Conservation (phyloP, 2,797 vertebrate species). For the Microtus obscurus region DNA sequence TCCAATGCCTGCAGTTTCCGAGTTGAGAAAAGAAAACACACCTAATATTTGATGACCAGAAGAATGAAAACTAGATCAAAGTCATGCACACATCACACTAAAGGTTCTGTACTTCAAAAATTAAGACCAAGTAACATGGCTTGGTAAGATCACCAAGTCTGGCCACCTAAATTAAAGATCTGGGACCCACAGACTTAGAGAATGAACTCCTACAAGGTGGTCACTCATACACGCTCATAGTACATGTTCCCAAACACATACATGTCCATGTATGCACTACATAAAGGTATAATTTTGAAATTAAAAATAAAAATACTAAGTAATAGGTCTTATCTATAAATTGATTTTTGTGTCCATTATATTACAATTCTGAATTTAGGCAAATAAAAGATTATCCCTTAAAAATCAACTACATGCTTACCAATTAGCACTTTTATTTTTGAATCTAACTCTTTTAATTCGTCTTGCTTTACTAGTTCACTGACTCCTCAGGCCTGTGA, state of each 20-base stretch:
- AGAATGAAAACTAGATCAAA: slow-evolving; percentile 43
- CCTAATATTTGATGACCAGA: slow-evolving; percentile 21
- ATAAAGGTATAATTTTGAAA: neutral
- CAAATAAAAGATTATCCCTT: slow-evolving; percentile 31
- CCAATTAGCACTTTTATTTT: slow-evolving; percentile 31
- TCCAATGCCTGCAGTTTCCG: slow-evolving; percentile 17
- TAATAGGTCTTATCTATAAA: slow-evolving; percentile 20
- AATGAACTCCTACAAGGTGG: neutral
- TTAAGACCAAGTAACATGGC: slow-evolving; percentile 21
- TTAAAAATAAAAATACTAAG: neutral
- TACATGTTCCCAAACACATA: neutral
- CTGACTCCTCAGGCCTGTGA: slow-evolving; percentile 37
- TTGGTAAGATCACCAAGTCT: neutral
- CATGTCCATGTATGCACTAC: neutral
- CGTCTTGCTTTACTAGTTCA: neutral
- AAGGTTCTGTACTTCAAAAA: slow-evolving; percentile 52
- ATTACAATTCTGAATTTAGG: slow-evolving; percentile 6
- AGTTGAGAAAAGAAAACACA: neutral
- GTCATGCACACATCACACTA: neutral
- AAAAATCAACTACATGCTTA: slow-evolving; percentile 20
- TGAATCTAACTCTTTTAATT: neutral
- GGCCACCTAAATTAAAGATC: neutral
- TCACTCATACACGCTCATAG: neutral
- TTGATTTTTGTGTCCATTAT: slow-evolving; percentile 45
- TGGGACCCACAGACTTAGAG: neutral